Base-by-base conservation (phyloP, 2,797 vertebrate genomes). In the Malurus leucopterus region DNA sequence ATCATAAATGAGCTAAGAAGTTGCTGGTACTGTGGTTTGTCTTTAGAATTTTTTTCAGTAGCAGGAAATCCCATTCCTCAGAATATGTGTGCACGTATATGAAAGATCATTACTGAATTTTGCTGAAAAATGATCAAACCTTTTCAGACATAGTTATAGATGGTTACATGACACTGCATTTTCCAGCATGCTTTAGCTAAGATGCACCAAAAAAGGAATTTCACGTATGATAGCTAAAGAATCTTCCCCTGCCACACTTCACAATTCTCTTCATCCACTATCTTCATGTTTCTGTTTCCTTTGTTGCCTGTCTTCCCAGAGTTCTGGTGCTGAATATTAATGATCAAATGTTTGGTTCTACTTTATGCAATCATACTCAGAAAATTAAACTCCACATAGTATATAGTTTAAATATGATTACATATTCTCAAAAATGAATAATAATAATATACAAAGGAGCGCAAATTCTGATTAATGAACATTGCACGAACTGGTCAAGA, bases 281-380 rank as follows among this genome's bases (percentile, higher is more conserved):
- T 61, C 40, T 70, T 82, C 47, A 40, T 51, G 30, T 58, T 80
- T 82, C 46, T 79, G 43, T 86, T 91, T 90, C 58, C 64, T 90
- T 84, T 90, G 29, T 30, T 86, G 36, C 0, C 1, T 68, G n/a
- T 74, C 43, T 88, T 94, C 40, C 40, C 53, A 44, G 58, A 83
- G 6, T 21, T 44, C 62, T 59, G 40, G 27, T 82, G 16, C 21
- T 86, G 81, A 93, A 84, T 82, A 58, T 64, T 92, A 94, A 93
- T 82, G 50, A 91, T 58, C 2, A 71, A 82, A 64, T 62, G 40
- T 82, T 91, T 86, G 26, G 19, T 84, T 88, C 50, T 82, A 64
- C 13, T 82, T 47, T 73, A 62, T 54, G 32, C 40, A 93, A 36
- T 79, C 36, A 54, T 82, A 84, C 21, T 82, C 44, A 92, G 61